phyloP scores from a whole-genome alignment of 2,888 invertebrate genomes.

The Aspidapion aeneum region DNA sequence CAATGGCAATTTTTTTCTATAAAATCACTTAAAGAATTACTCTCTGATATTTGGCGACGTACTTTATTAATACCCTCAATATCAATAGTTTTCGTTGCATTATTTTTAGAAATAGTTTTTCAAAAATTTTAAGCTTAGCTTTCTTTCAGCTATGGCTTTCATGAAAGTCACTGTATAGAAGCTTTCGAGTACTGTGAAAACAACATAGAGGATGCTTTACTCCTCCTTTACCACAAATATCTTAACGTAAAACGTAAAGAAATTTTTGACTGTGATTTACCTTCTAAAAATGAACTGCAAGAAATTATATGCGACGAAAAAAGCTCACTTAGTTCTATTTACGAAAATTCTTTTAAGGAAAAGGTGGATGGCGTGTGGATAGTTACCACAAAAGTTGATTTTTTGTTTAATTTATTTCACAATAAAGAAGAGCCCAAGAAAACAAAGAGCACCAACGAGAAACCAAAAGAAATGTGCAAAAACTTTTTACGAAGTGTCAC shows the following conservation, averaged over 20 bases:
- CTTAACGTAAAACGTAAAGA: conserved; percentile 47
- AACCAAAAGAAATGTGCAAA: conserved; percentile 59
- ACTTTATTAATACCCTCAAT: no score
- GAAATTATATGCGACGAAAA: conserved; percentile 70
- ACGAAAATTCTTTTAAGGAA: conserved; percentile 64
- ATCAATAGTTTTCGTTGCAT: no score
- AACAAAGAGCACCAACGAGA: conserved; percentile 42
- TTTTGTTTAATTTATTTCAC: conserved; percentile 52
- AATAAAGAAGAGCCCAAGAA: conserved; percentile 47
- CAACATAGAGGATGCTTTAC: conserved; percentile 67
- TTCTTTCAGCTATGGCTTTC: conserved; percentile 70
- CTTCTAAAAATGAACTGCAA: conserved; percentile 51
- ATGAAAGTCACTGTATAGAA: conserved; percentile 69
- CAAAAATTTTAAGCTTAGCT: no score
- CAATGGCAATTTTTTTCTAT: no score
- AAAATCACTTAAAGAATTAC: no score
- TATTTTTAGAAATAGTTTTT: no score
- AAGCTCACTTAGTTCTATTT: conserved; percentile 73
- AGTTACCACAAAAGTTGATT: conserved; percentile 63
- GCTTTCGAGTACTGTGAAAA: conserved; percentile 65
- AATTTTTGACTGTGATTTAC: conserved; percentile 45
- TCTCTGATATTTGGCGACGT: no score
- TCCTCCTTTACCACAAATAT: conserved; percentile 69
- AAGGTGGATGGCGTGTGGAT: conserved; percentile 73
- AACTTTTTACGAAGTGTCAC: conserved; percentile 58